phyloP scores from a whole-genome alignment of 2,797 vertebrate genomes.

The Acipenser oxyrinchus region DNA sequence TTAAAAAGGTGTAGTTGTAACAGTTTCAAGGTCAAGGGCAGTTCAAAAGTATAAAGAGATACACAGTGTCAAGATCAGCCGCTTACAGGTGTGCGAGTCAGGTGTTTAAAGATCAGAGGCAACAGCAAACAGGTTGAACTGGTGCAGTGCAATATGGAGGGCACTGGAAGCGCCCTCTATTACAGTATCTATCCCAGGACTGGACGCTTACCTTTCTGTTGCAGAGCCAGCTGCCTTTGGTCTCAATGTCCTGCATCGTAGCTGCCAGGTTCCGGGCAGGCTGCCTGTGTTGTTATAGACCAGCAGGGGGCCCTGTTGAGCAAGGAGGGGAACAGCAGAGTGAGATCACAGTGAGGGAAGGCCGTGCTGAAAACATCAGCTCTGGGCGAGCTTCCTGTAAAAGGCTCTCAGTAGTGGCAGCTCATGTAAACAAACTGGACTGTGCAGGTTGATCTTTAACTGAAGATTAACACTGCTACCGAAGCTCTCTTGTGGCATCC shows the following conservation, averaged over 20 bases:
- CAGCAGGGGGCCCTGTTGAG: constrained; percentile 58
- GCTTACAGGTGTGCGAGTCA: not conserved
- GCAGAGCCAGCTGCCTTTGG: constrained; percentile 85
- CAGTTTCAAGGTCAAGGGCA: too few species aligned
- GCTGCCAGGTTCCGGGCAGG: constrained; percentile 81
- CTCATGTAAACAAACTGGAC: too few species aligned
- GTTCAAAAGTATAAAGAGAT: too few species aligned
- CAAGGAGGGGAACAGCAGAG: not conserved
- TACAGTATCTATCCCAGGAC: not conserved
- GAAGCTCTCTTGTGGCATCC: not conserved
- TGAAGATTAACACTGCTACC: not conserved
- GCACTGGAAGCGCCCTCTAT: too few species aligned
- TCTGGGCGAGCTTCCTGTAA: not conserved
- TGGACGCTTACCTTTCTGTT: constrained; percentile 79
- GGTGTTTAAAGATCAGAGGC: not conserved
- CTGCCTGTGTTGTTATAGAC: constrained; percentile 66
- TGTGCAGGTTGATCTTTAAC: too few species aligned
- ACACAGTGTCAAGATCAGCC: too few species aligned
- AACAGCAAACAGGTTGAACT: not conserved
- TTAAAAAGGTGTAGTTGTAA: too few species aligned
- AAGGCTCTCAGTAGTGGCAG: not conserved
- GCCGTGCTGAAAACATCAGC: not conserved
- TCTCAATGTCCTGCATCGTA: constrained; percentile 88
- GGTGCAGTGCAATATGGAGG: not conserved
- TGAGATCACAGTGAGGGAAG: not conserved